A percentile compares a stretch with the other conserved stretches of the same genome.
Evolutionary conservation across 1,140 invertebrate genomes (phyloP).

Genomic region (Patella vulgata): DNA sequence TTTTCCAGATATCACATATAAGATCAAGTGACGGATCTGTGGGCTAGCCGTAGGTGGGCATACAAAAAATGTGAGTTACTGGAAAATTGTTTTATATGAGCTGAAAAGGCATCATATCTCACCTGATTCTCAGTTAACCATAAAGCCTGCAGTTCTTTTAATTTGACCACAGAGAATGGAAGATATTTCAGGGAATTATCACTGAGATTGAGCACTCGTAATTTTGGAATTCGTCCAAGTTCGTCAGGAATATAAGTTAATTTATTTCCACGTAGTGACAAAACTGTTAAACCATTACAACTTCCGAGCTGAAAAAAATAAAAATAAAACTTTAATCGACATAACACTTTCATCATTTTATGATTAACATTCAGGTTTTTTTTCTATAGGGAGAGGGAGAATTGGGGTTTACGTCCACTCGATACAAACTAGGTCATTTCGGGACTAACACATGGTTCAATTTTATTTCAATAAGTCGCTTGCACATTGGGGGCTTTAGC

Average conservation of each 20-base stretch:
- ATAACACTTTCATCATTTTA: constrained; percentile 2
- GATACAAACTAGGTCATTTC: no score
- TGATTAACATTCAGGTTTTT: neutral
- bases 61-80: no score
- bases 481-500: no score
- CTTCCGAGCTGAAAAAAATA: constrained; percentile 79
- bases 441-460: no score
- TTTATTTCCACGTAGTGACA: constrained; percentile 86
- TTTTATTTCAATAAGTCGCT: no score
- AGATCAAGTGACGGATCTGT: no score
- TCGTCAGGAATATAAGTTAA: constrained; percentile 84
- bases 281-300: constrained; percentile 83
- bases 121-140: constrained; percentile 90
- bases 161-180: constrained; percentile 87
- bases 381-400: neutral
- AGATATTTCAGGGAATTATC: constrained; percentile 87
- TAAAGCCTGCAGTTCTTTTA: constrained; percentile 85
- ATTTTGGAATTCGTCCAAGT: constrained; percentile 83
- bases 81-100: no score
- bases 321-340: constrained; percentile 9
- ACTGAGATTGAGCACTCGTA: constrained; percentile 91
- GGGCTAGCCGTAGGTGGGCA: no score
- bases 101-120: no score
- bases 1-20: no score
- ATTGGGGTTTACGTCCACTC: no score